Base-by-base conservation (phyloP, 1,140 invertebrate genomes). In the Amyelois transitella region DNA sequence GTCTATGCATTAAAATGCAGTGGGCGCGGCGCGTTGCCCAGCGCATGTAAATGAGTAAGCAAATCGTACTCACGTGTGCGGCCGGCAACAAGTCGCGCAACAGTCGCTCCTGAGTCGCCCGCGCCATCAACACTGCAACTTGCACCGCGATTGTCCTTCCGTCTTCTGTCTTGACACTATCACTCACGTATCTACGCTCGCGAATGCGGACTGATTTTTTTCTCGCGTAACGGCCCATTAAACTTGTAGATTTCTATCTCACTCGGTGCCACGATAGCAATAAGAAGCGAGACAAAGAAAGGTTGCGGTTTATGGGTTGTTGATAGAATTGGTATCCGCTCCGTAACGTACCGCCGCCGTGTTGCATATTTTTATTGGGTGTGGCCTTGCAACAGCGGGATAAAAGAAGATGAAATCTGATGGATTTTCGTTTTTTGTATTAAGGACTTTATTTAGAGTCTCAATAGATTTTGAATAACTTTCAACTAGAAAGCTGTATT, bases 301-400 rank as follows among this genome's bases (percentile, higher is more conserved):
- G 84, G 77, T 81, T 84, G 83, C 71, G 77, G 85, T 88, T 88
- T 88, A 87, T 88, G 74, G 84, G 85, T 88, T 88, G 86, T 88
- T 88, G 84, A 88, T 89, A 86, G 86, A 88, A 88, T 86, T 85
- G 85, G 83, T 88, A 88, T 88, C 85, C 84, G 81, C 77, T 85
- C 77, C 59, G 82, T 77, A 81, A 77, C 83, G 82, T 85, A 77
- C 75, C 74, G 79, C 72, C 75, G 79, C 75, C 78, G 86, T 87
- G 87, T 86, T 89, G 88, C 88, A 89, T 88, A 88, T 87, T 84
- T 83, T 87, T 82, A 81, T 68, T 68, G 64, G 71, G 32, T 51
- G 66, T 81, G 70, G 65, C 77, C 72, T 86, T 82, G 81, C 75
- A 69, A 47, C 24, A 68, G 62, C 69, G 77, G 60, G 45, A 22